A percentile compares a stretch with the other conserved stretches of the same genome.
These are phyloP conservation scores for Tetraneura akinire DNA, from an alignment of 1,140 invertebrate species.

Conservation along the genomic window DNA sequence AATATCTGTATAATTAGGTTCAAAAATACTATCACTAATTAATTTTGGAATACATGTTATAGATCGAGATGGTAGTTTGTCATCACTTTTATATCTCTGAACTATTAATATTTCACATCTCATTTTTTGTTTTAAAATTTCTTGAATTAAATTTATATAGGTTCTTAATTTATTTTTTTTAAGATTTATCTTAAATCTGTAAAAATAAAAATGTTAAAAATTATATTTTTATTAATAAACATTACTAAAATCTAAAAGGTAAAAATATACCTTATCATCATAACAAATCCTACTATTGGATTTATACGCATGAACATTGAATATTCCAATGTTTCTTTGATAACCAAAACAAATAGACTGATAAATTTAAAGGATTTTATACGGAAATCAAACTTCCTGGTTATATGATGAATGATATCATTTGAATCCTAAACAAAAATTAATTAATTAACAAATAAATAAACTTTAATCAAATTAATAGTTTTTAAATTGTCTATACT, in stretches of 20 bases:
- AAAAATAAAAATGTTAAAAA: not conserved
- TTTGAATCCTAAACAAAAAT: conserved; percentile 11
- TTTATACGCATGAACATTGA: conserved; percentile 24
- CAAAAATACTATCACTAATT: conserved; percentile 18
- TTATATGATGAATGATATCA: conserved; percentile 8
- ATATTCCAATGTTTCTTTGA: not conserved
- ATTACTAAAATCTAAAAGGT: not conserved
- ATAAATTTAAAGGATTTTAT: conserved; percentile 7
- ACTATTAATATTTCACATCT: not conserved
- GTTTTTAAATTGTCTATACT: not conserved
- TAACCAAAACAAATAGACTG: conserved; percentile 11
- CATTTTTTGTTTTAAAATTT: conserved; percentile 7
- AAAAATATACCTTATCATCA: conserved; percentile 2
- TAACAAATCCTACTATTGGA: not conserved
- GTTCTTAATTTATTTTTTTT: conserved; percentile 33
- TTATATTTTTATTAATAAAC: not conserved
- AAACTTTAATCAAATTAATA: not conserved
- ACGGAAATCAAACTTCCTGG: conserved; percentile 34
- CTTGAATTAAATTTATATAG: conserved; percentile 9
- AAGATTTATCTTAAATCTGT: conserved; percentile 37
- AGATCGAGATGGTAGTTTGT: not conserved
- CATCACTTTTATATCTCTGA: conserved; percentile 28
- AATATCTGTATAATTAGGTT: conserved; percentile 13
- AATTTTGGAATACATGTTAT: not conserved
- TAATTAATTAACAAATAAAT: not conserved